Evolutionary conservation across 2,797 vertebrate species (phyloP).

Genomic region (Gallirallus australis): DNA sequence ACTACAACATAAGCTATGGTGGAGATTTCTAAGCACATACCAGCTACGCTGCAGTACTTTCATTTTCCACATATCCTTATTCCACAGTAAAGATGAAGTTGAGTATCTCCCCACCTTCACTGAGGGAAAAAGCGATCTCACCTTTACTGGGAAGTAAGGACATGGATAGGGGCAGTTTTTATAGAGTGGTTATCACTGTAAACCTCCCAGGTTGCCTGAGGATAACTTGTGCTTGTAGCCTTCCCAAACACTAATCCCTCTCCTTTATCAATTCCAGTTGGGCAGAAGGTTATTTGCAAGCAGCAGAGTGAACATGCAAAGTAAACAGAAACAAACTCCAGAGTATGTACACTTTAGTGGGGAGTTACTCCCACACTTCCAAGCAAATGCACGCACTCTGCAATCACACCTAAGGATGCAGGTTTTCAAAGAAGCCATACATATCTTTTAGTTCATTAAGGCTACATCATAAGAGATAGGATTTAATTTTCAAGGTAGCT

Average conservation of each 20-base stretch:
- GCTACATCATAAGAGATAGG: background rate
- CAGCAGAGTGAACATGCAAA: background rate
- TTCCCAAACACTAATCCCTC: background rate
- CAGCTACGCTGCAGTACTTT: background rate
- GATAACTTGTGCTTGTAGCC: background rate
- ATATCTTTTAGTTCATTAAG: background rate
- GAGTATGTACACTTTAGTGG: background rate
- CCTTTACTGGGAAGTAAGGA: background rate
- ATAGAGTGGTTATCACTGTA: background rate
- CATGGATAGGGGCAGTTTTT: background rate
- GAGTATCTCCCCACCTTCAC: background rate
- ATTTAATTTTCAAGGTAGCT: constrained; percentile 27
- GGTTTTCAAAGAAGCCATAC: background rate
- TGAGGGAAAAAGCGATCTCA: background rate
- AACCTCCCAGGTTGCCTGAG: background rate
- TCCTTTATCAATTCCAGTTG: background rate
- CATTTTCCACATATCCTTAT: background rate
- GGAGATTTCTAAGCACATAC: background rate
- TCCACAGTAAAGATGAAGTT: background rate
- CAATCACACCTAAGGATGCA: background rate
- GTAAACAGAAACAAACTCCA: background rate
- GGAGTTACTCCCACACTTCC: background rate
- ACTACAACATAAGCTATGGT: background rate
- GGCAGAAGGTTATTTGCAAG: background rate
- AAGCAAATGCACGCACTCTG: background rate